Evolutionary conservation across 2,113 vertebrate species (phyloP).

Genomic region (Corythornis madagascariensis): DNA sequence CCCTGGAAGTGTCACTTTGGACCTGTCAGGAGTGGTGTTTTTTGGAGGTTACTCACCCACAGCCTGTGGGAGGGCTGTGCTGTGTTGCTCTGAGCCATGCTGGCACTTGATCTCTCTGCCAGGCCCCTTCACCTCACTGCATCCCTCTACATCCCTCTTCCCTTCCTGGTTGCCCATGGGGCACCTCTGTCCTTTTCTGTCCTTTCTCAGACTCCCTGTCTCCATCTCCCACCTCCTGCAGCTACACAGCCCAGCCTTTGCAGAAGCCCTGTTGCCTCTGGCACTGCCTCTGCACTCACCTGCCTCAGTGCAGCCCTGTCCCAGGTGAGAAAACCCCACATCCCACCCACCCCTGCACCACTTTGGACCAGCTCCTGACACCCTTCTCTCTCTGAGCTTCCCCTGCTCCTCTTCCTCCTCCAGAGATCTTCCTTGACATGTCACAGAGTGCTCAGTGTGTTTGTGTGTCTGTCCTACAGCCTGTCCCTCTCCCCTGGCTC

Average conservation of each 20-base stretch:
- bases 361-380: not conserved
- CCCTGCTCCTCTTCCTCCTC: not conserved
- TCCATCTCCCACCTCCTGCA: not conserved
- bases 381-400: not conserved
- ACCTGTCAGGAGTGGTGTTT: not conserved
- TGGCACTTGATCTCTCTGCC: not conserved
- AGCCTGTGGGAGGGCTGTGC: not conserved
- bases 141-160: not conserved
- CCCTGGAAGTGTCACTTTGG: not conserved
- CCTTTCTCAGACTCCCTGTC: not conserved
- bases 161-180: not conserved
- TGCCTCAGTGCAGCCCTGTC: not conserved
- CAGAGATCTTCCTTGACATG: not conserved
- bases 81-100: not conserved
- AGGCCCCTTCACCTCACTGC: not conserved
- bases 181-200: not conserved
- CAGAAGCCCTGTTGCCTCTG: not conserved
- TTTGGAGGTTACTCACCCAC: not conserved
- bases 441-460: not conserved
- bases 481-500: not conserved
- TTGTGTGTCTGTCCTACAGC: not conserved
- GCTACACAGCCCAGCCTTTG: not conserved
- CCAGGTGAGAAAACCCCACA: not conserved
- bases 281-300: not conserved
- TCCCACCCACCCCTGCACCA: not conserved